A percentile compares a stretch with the other conserved stretches of the same genome.
Evolutionary conservation across 2,797 vertebrate genomes (phyloP).

Genomic region (Luscinia luscinia): DNA sequence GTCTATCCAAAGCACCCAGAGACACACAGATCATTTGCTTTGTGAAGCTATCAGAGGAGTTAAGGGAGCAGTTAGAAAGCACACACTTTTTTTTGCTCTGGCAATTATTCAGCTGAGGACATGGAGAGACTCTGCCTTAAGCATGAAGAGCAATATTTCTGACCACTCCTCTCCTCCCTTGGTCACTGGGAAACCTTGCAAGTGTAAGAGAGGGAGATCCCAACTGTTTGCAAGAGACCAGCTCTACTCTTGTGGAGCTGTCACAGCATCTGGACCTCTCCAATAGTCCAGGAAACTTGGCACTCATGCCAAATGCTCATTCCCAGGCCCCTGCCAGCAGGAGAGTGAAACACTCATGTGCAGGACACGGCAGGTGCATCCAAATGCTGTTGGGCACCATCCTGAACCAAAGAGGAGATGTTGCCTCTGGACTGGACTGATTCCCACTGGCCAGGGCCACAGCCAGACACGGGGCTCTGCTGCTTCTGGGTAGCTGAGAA

Average conservation of each 20-base stretch:
- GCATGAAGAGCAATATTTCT: not conserved
- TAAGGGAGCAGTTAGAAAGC: not conserved
- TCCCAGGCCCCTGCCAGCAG: not conserved
- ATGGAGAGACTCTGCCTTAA: not conserved
- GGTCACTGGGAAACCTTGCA: not conserved
- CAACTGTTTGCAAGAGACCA: not conserved
- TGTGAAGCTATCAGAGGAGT: not conserved
- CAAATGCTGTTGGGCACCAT: not conserved
- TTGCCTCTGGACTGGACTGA: not conserved
- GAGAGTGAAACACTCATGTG: fast-evolving
- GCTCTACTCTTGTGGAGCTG: not conserved
- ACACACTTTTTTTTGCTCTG: not conserved
- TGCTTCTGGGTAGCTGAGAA: not conserved
- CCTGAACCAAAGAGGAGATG: not conserved
- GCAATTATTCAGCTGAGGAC: not conserved
- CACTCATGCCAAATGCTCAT: not conserved
- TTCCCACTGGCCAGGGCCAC: not conserved
- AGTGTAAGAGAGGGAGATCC: not conserved
- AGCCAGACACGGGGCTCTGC: fast-evolving
- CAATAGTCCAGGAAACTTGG: not conserved
- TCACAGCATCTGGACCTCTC: not conserved
- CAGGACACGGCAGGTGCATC: not conserved
- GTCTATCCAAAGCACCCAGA: not conserved
- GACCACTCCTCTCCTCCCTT: not conserved
- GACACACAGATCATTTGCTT: not conserved